Base-by-base conservation (phyloP, 1,140 invertebrate genomes). In the Trichoplusia ni region DNA sequence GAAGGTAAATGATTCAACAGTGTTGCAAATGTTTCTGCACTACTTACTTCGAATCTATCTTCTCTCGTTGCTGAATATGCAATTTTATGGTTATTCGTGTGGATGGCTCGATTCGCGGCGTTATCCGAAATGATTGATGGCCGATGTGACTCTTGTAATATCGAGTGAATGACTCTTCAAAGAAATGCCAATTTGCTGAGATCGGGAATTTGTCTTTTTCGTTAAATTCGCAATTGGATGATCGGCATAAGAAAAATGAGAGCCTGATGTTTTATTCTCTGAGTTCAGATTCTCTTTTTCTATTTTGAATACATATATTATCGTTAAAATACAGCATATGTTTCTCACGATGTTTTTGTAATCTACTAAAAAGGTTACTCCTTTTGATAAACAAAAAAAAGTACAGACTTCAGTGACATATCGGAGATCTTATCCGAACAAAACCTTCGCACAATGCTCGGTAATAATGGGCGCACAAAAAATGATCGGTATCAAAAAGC, bases 401-500 rank as follows among this genome's bases (percentile, higher is more conserved):
- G 71, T 75, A 78, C 69, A 77, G 72, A 79, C 70, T 72, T 67
- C 73, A 76, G 86, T 84, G 86, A 90, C 88, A 90, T 81, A 79
- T 87, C 77, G 64, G 77, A 86, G 88, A 90, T 90, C 83, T 89
- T 86, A 88, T 89, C 87, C 79, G 49, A 69, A 66, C 56, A 85
- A 82, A 90, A 82, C 69, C 81, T 86, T 86, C 73, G 82, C 84
- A 89, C 86, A 90, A 87, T 84, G 73, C 72, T 46, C 53, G 60
- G 70, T 85, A 82, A 89, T 87, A 86, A 87, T 86, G 75, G 83
- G 63, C 63, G 60, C 59, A 80, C 77, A 90, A 90, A 88, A 87
- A 90, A 77, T 81, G 81, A 90, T 89, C 78, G 75, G 76, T 84
- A 90, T 89, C 85, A 84, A 87, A 88, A 82, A 85, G 70, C 69